Conservation (phyloP, 2,113 vertebrate genomes). For the Hemichromis elongatus region DNA sequence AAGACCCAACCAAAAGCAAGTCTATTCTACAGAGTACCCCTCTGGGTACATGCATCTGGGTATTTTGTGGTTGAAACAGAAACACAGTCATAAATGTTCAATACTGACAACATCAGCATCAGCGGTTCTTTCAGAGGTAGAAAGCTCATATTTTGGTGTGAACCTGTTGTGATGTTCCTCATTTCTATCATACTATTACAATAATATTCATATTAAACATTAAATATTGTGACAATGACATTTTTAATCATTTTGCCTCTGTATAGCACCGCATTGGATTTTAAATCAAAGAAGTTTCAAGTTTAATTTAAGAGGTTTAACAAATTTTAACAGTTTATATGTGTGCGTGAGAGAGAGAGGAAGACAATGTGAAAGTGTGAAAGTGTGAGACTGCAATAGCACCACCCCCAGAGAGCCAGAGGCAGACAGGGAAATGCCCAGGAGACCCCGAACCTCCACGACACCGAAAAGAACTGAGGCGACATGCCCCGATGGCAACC, state of each 20-base stretch:
- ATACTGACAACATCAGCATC: background rate
- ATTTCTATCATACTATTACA: background rate
- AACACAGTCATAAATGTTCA: background rate
- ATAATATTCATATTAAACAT: background rate
- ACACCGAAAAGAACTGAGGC: background rate
- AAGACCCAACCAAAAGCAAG: background rate
- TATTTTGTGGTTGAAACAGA: background rate
- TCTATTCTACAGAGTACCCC: background rate
- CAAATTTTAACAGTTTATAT: background rate
- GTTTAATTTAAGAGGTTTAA: background rate
- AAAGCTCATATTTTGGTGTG: background rate
- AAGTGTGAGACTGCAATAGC: background rate
- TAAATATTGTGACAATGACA: background rate
- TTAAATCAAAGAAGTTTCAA: background rate
- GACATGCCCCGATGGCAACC: background rate
- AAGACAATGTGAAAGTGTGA: background rate
- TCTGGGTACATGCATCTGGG: background rate
- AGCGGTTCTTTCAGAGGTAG: background rate
- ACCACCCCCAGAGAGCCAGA: background rate
- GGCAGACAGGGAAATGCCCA: fast-evolving
- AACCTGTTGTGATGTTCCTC: fast-evolving
- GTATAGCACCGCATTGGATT: background rate
- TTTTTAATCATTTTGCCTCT: background rate
- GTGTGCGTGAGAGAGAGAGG: background rate
- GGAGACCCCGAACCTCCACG: background rate